Evolutionary conservation across 2,888 invertebrate species (phyloP).

Genomic region (Brachypalpus laphriformis): DNA sequence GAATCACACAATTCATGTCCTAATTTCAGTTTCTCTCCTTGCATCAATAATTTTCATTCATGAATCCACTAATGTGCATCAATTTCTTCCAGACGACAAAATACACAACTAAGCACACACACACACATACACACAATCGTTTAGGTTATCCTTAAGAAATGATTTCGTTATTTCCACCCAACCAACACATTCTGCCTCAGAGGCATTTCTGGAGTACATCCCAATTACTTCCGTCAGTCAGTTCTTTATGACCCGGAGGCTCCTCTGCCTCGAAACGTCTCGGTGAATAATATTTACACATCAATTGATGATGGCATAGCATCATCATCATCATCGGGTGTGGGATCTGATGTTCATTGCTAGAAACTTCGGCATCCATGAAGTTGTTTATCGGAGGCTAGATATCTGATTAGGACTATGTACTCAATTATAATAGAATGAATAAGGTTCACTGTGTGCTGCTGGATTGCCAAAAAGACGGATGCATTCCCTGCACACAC

Average conservation of each 20-base stretch:
- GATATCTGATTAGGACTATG: not conserved
- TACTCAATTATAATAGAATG: slow-evolving; percentile 13
- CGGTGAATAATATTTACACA: slow-evolving; percentile 48
- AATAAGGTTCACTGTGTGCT: not conserved
- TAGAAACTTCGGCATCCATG: slow-evolving; percentile 11
- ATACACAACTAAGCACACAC: not conserved
- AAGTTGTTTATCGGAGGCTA: not conserved
- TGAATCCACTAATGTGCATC: slow-evolving; percentile 43
- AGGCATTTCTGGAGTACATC: slow-evolving; percentile 11
- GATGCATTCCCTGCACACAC: not conserved
- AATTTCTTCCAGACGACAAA: slow-evolving; percentile 49
- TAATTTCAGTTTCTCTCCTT: not conserved
- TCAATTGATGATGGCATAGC: slow-evolving; percentile 44
- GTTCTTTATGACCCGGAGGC: slow-evolving; percentile 30
- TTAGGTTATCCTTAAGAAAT: slow-evolving; percentile 25
- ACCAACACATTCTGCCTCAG: slow-evolving; percentile 2
- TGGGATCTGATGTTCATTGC: not conserved
- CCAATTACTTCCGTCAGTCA: slow-evolving; percentile 33
- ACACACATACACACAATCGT: not conserved
- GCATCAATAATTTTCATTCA: slow-evolving; percentile 24
- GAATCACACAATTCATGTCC: slow-evolving; percentile 20
- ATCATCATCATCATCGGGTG: not conserved
- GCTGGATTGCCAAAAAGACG: not conserved
- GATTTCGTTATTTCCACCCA: slow-evolving; percentile 12
- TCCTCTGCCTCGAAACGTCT: slow-evolving; percentile 3